Base-by-base conservation (phyloP, 2,797 vertebrate species). In the Sebastes miniatus region DNA sequence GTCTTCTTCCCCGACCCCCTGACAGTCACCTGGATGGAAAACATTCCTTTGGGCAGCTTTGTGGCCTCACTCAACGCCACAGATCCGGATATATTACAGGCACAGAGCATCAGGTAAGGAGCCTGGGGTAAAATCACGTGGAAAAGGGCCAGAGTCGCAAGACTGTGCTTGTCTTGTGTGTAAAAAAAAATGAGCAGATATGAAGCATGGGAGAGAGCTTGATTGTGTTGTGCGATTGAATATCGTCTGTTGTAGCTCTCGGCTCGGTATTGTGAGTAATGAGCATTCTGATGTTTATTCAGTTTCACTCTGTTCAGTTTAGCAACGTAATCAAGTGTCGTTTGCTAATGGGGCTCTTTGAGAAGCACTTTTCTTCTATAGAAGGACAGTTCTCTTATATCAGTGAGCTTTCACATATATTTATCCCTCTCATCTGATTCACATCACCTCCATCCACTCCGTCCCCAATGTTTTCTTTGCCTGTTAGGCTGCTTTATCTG, bases 1-100 rank as follows among this genome's bases (percentile, higher is more conserved):
- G 93, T 98, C 56, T 99, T 99, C 94, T 96, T 96, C 90, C 98
- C 98, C 0, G 96, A 99, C 91, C 98, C 98, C 12, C 96, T 98
- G 94, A 81, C 83, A 39, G 97, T 98, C 82, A 97, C 95, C 74
- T 96, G 90, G 85, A 95, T 90, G 71, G 98, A 99, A 84, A 97
- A 99, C 89, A 94, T 98, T 72, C 96, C 97, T 0, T 54, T 97
- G 12, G 98, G 97, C 84, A 99, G 97, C 13, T 93, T 96, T 32
- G 96, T 99, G 79, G 95, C 98, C 1, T 96, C 97, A 0, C 96
- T 98, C 61, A 99, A 97, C 0, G 98, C 98, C 67, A 98, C 98
- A 0, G 98, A 99, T 90, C 98, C 97, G 0, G 98, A 99, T n/a
- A 96, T 96, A 12, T 83, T 97, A 81, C 97, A 98, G 85, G 94